Conservation (phyloP, 2,888 invertebrate genomes). For the Acleris holmiana region DNA sequence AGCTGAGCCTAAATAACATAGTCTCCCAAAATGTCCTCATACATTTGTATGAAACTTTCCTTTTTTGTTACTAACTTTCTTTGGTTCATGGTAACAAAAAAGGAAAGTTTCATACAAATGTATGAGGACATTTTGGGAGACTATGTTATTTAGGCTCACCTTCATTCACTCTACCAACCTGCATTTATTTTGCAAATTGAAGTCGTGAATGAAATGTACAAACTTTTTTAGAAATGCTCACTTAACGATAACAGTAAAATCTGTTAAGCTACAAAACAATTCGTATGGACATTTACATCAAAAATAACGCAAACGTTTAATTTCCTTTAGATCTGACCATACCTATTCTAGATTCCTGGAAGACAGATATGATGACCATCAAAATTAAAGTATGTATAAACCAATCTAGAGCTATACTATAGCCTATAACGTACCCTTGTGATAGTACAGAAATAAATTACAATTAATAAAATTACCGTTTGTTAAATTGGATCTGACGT, state of each 20-base stretch:
- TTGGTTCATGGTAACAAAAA: too few relatives aligned
- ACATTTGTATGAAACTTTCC: too few relatives aligned
- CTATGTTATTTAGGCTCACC: too few relatives aligned
- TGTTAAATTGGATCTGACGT: background rate
- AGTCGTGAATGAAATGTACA: too few relatives aligned
- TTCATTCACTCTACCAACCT: too few relatives aligned
- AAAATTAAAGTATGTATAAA: background rate
- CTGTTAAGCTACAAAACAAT: background rate
- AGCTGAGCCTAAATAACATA: too few relatives aligned
- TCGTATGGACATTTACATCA: background rate
- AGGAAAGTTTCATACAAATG: too few relatives aligned
- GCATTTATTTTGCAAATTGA: too few relatives aligned
- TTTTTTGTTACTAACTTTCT: too few relatives aligned
- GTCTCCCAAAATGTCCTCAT: too few relatives aligned
- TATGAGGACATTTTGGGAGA: too few relatives aligned
- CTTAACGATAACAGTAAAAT: background rate
- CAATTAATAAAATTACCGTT: background rate
- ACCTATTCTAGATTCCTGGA: background rate
- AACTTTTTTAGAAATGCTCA: background rate
- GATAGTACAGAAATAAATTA: conserved; percentile 1
- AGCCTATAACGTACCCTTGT: conserved; percentile 8
- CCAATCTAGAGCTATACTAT: background rate
- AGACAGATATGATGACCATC: too few relatives aligned
- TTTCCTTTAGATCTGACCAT: background rate
- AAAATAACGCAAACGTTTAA: background rate